A percentile compares a stretch with the other conserved stretches of the same genome.
Conservation (phyloP, 2,797 vertebrate species). For the Microcaecilia unicolor region DNA sequence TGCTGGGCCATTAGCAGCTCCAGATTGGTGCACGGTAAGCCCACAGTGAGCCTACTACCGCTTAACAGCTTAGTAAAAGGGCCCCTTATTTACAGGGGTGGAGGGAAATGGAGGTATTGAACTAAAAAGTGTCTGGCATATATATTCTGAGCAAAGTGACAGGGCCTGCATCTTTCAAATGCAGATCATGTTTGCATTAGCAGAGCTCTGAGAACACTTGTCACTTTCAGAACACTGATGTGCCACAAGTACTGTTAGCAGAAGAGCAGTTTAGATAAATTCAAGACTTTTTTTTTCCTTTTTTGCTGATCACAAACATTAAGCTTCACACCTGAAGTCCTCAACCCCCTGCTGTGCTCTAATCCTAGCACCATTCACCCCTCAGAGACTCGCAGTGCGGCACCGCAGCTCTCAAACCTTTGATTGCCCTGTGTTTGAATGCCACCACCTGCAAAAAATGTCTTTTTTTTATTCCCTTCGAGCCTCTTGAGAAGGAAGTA, state of each 20-base stretch:
- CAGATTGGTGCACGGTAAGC: too few relatives aligned
- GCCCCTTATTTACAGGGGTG: too few relatives aligned
- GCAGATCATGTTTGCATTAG: slow-evolving; percentile 75
- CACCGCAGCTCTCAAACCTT: slow-evolving; percentile 72
- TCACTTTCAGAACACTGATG: slow-evolving; percentile 75
- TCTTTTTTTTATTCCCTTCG: slow-evolving; percentile 78
- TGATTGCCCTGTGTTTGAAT: slow-evolving; percentile 83
- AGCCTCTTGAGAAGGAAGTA: slow-evolving; percentile 77
- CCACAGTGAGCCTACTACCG: too few relatives aligned
- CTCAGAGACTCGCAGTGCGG: slow-evolving; percentile 65
- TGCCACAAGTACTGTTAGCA: slow-evolving; percentile 77
- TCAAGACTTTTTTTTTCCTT: slow-evolving; percentile 65
- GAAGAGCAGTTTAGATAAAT: slow-evolving; percentile 80
- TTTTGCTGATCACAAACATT: slow-evolving; percentile 76
- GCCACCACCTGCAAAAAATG: slow-evolving; percentile 85
- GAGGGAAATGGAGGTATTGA: too few relatives aligned
- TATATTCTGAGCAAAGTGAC: slow-evolving; percentile 67
- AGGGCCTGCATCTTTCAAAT: slow-evolving; percentile 67
- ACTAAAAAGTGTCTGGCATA: too few relatives aligned
- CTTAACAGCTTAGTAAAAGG: too few relatives aligned
- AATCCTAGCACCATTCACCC: slow-evolving; percentile 82
- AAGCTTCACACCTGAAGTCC: slow-evolving; percentile 82
- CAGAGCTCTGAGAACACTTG: slow-evolving; percentile 72
- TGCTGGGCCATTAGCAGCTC: too few relatives aligned
- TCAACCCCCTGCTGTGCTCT: slow-evolving; percentile 69